A percentile compares a stretch with the other conserved stretches of the same genome.
Conservation (phyloP, 2,113 vertebrate species). For the Haplotaxodon microlepis region DNA sequence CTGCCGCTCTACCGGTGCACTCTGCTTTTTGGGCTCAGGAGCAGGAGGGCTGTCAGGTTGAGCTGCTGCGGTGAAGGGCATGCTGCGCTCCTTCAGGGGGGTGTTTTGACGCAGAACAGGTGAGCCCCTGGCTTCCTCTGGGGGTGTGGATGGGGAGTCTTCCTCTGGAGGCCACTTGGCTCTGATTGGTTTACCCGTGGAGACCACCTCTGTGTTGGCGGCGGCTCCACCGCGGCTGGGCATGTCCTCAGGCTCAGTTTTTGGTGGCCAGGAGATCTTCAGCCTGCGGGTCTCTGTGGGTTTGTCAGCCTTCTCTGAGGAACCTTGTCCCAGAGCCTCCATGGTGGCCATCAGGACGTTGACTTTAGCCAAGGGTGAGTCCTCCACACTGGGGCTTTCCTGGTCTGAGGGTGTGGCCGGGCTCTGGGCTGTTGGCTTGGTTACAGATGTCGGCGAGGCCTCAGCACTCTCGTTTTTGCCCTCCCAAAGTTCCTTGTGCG, state of each 20-base stretch:
- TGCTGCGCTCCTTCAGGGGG: conserved; percentile 85
- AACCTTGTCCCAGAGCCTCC: conserved; percentile 79
- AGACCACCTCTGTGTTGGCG: conserved; percentile 60
- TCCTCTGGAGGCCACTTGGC: conserved; percentile 95
- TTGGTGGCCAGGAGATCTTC: conserved; percentile 91
- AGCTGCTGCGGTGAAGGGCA: conserved; percentile 74
- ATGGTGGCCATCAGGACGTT: conserved; percentile 84
- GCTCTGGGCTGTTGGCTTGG: not conserved
- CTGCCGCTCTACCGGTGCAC: conserved; percentile 17
- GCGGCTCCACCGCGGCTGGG: conserved; percentile 6
- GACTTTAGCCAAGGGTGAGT: conserved; percentile 88
- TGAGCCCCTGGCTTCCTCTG: conserved; percentile 62
- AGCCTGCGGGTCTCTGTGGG: conserved; percentile 84
- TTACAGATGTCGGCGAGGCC: not conserved
- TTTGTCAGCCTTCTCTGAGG: conserved; percentile 65
- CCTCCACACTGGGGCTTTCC: conserved; percentile 82
- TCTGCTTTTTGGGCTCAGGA: not conserved
- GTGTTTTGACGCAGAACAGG: conserved; percentile 75
- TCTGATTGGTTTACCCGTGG: conserved; percentile 66
- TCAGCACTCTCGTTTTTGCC: conserved; percentile 73
- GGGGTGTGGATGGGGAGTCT: conserved; percentile 53
- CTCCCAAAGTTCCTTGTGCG: conserved; percentile 92
- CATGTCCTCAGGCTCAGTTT: conserved; percentile 20
- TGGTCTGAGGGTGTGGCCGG: conserved; percentile 38
- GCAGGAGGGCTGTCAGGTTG: not conserved